Base-by-base conservation (phyloP, 2,888 invertebrate species). In the Microdon myrmicae region DNA sequence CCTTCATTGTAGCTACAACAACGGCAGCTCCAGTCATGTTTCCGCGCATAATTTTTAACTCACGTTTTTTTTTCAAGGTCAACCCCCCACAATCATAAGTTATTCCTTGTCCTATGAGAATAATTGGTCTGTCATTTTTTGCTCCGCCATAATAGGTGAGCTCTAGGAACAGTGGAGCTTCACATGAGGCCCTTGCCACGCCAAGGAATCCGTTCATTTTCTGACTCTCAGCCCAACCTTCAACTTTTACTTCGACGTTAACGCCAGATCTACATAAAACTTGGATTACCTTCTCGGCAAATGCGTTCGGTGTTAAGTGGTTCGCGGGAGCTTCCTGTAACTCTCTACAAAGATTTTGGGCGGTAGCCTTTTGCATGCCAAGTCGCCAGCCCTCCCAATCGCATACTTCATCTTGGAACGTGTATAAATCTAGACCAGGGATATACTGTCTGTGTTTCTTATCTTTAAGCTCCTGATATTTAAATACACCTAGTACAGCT, bases 1-100 rank as follows among this genome's bases (percentile, higher is more conserved):
- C 87, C 48, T 86, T 82, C 45, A 89, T 84, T 7, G 88, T 82
- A 0, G 88, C 88, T 5, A 89, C 81, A 4, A 90, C 88, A 71
- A 87, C 87, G 0, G 92, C 92, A 1, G 91, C 92, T 0, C 92
- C 92, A 1, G 90, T 90, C 90, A 92, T 90, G 72, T 92, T 92
- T 2, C 87, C 91, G 68, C 88, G 82, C 90, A 90, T 91, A 68
- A 83, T 81, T 59, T 83, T 83, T 80, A 91, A 84, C 19, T 85
- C 83, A 3, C 41, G 6, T 9, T 45, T 44, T 0, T 61, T 22
- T 38, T 90, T 91, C 51, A 90, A 74, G 61, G 88, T 88, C 45
- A 92, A 80, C 39, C 92, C 90, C 26, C 92, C 92, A 71, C 87
- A 87, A 73, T 87, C 86, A 73, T 85, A 87, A 0, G 86, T 86